Evolutionary conservation across 2,888 invertebrate genomes (phyloP).

Genomic region (Monopis laevigella): DNA sequence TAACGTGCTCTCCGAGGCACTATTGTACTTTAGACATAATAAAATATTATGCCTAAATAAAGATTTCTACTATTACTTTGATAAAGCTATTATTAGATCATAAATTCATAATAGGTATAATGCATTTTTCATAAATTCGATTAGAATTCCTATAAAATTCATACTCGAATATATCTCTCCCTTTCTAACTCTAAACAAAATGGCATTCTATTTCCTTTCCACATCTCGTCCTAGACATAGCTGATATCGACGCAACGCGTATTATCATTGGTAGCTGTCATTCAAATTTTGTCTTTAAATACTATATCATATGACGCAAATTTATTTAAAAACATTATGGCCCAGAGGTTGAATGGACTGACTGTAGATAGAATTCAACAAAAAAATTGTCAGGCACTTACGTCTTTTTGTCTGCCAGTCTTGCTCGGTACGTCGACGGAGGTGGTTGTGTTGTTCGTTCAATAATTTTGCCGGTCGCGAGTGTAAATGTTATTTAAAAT

Average conservation of each 20-base stretch:
- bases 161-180: slow-evolving; percentile 32
- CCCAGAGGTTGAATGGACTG: slow-evolving; percentile 59
- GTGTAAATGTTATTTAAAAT: too few relatives aligned
- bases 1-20: too few relatives aligned
- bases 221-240: slow-evolving; percentile 47
- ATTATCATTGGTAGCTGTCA: slow-evolving; percentile 41
- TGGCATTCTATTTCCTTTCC: neutral
- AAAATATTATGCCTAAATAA: too few relatives aligned
- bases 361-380: slow-evolving; percentile 33
- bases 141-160: too few relatives aligned
- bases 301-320: slow-evolving; percentile 32
- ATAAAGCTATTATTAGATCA: too few relatives aligned
- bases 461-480: too few relatives aligned
- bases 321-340: slow-evolving; percentile 29
- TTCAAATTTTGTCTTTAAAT: slow-evolving; percentile 33
- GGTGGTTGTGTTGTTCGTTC: slow-evolving; percentile 24
- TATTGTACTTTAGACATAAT: too few relatives aligned
- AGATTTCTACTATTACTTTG: too few relatives aligned
- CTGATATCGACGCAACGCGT: slow-evolving; percentile 59
- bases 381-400: too few relatives aligned
- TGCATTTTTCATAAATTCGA: too few relatives aligned
- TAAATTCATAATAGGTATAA: too few relatives aligned
- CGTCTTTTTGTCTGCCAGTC: too few relatives aligned
- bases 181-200: slow-evolving; percentile 21
- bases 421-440: slow-evolving; percentile 26